phyloP scores from a whole-genome alignment of 2,888 invertebrate species.

The Trileptium ribeirensis region DNA sequence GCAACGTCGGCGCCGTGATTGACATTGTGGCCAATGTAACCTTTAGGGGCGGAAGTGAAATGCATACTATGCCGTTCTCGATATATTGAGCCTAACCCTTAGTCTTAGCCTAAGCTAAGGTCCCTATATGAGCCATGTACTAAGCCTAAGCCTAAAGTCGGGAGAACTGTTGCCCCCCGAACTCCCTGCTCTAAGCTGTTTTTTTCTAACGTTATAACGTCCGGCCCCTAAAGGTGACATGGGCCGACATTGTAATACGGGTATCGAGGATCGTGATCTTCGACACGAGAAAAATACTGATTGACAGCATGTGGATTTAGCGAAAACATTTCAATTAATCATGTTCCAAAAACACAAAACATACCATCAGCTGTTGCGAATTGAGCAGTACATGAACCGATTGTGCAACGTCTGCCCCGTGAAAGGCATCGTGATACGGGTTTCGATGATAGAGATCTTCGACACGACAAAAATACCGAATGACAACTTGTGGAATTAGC shows the following conservation, averaged over 20 bases:
- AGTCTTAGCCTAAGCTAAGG: too few relatives aligned
- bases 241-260: slow-evolving; percentile 96
- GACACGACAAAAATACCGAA: slow-evolving; percentile 90
- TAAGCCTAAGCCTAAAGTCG: too few relatives aligned
- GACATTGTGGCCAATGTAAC: slow-evolving; percentile 69
- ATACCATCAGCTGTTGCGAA: slow-evolving; percentile 83
- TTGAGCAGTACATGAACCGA: slow-evolving; percentile 91
- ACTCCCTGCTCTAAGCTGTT: too few relatives aligned
- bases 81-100: too few relatives aligned
- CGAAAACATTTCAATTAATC: slow-evolving; percentile 63
- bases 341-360: slow-evolving; percentile 32
- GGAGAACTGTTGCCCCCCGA: too few relatives aligned
- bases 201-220: too few relatives aligned
- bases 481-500: slow-evolving; percentile 85
- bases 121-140: too few relatives aligned
- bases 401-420: slow-evolving; percentile 97
- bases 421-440: slow-evolving; percentile 96
- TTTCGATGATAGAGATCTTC: slow-evolving; percentile 98
- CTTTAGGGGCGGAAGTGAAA: too few relatives aligned
- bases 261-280: slow-evolving; percentile 93
- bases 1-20: slow-evolving; percentile 96
- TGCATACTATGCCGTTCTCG: too few relatives aligned
- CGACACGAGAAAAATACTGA: slow-evolving; percentile 85
- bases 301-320: slow-evolving; percentile 89
- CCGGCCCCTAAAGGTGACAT: too few relatives aligned